These are phyloP conservation scores for Zalophus californianus DNA, from an alignment of 2,797 vertebrate genomes.

Conservation along the genomic window DNA sequence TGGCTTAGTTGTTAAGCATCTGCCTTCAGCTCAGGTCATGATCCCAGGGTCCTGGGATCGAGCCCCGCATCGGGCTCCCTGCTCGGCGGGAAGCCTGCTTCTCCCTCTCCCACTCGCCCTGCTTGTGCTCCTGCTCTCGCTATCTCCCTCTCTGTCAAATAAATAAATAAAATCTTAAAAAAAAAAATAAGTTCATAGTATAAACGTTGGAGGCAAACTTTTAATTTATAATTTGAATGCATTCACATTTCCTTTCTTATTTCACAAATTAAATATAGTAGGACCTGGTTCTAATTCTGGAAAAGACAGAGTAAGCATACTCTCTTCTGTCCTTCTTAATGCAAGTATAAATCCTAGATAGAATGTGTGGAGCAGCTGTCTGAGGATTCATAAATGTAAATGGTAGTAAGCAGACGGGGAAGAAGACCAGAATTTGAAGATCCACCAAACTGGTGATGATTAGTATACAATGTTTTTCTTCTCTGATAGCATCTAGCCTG, in stretches of 20 bases:
- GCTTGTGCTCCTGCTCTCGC: too few relatives aligned
- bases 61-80: too few relatives aligned
- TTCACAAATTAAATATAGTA: conserved; percentile 48
- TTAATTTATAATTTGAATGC: conserved; percentile 35
- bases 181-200: neutral
- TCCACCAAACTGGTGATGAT: neutral
- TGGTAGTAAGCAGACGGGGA: neutral
- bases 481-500: neutral
- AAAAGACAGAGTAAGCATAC: neutral
- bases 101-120: too few relatives aligned
- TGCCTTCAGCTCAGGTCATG: too few relatives aligned
- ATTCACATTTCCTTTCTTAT: conserved; percentile 31
- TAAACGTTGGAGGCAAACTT: conserved; percentile 23
- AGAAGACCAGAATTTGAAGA: conserved; percentile 30
- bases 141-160: too few relatives aligned
- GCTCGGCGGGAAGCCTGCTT: too few relatives aligned
- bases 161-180: too few relatives aligned
- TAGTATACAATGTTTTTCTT: neutral
- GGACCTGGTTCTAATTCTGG: neutral
- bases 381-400: neutral
- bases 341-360: neutral
- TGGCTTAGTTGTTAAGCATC: too few relatives aligned
- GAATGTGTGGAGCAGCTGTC: neutral
- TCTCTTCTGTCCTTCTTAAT: neutral
- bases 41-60: too few relatives aligned